Base-by-base conservation (phyloP, 2,888 invertebrate genomes). In the Boloria euphrosyne region DNA sequence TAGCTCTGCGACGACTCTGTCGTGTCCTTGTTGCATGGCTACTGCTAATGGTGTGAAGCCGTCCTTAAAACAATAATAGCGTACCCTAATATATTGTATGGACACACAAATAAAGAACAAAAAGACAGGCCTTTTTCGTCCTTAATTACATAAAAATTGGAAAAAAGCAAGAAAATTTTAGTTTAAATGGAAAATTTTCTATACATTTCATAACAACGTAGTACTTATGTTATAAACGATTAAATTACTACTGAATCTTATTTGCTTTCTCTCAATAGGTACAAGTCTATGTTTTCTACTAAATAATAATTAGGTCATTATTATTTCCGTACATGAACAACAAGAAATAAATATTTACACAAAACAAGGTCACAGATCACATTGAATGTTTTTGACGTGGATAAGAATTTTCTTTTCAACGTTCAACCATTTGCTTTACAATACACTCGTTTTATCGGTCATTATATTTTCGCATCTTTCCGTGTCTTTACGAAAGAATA, bases 21-120 rank as follows among this genome's bases (percentile, higher is more conserved):
- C 99, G 90, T 99, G 99, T 0, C 97, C 97, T 78, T 99, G 99
- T 85, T 99, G 99, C 95, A 99, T 97, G n/a, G 99, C 99, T 44
- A 99, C 99, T 4, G 99, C 99, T 73, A 99, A 90, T 0, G 99
- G 99, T 18, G 99, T 99, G 90, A 99, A 99, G 4, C 99, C 99
- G 90, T 99, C 99, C 97, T 98, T 85, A 18, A 58, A 31, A 27
- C 13, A n/a, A 51, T 5, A 17, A 17, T 13, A 51, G 17, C 13
- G 10, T 10, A 17, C 18, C 4, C 4, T 13, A 51, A 51, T 10
- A 0, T 17, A n/a, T n/a, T 47, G 47, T 14, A 13, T 47, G 4
- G n/a, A 47, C 4, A 47, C 14, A 13, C 4, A 13, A 10, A 18
- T 13, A 51, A 51, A 18, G 13, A 51, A 7, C 51, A 17, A 51